These are phyloP conservation scores for Pegoplata infirma DNA, from an alignment of 2,888 invertebrate genomes.

Conservation along the genomic window DNA sequence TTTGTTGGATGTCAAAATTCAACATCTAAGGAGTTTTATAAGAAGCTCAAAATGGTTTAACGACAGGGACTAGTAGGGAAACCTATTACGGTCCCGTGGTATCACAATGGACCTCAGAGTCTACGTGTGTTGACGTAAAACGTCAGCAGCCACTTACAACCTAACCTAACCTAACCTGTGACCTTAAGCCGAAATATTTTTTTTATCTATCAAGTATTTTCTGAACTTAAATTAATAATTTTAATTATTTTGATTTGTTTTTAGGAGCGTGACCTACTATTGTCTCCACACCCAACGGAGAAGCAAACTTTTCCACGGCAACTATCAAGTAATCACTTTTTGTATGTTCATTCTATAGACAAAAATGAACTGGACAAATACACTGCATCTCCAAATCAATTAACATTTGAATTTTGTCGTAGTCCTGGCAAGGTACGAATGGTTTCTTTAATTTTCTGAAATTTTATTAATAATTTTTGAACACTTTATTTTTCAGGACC, in stretches of 20 bases:
- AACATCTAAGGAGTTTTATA: too few relatives aligned
- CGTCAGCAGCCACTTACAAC: too few relatives aligned
- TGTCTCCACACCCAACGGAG: constrained; percentile 87
- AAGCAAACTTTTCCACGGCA: constrained; percentile 74
- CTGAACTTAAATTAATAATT: neutral
- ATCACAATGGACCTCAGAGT: too few relatives aligned
- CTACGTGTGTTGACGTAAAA: too few relatives aligned
- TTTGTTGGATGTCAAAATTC: too few relatives aligned
- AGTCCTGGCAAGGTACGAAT: constrained; percentile 76
- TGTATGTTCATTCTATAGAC: constrained; percentile 81
- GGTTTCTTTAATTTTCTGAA: neutral
- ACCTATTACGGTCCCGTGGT: too few relatives aligned
- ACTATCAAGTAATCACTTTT: constrained; percentile 79
- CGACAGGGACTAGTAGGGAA: too few relatives aligned
- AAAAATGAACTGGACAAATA: constrained; percentile 75
- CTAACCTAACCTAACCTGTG: too few relatives aligned
- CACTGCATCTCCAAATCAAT: constrained; percentile 72
- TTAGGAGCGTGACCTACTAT: constrained; percentile 78
- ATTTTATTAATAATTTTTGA: neutral
- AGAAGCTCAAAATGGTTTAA: too few relatives aligned
- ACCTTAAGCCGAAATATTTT: too few relatives aligned
- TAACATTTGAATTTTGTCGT: constrained; percentile 73
- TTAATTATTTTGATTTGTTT: constrained; percentile 35
- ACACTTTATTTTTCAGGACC: constrained; percentile 65
- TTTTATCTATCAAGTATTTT: neutral